A percentile compares a stretch with the other conserved stretches of the same genome.
Evolutionary conservation across 2,888 invertebrate species (phyloP).

Genomic region (Tupiocoris notatus): DNA sequence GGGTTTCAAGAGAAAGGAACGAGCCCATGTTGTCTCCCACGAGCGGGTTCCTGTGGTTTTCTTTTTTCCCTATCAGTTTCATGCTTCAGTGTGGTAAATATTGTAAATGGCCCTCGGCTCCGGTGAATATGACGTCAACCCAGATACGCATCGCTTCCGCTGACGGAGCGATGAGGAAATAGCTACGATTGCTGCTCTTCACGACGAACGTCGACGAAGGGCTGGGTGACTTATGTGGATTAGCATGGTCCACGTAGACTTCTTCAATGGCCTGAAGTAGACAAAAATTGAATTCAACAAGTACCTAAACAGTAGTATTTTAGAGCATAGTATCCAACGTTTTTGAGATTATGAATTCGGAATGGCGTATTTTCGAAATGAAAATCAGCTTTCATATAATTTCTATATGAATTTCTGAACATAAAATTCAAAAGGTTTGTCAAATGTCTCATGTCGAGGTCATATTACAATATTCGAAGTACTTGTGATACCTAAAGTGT

Average conservation of each 20-base stretch:
- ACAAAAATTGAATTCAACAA: not conserved
- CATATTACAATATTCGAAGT: no score
- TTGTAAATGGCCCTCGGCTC: constrained; percentile 83
- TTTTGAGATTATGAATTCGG: no score
- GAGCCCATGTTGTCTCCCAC: not conserved
- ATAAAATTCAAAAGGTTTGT: no score
- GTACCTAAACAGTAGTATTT: not conserved
- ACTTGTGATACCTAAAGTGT: no score
- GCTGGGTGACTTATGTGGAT: constrained; percentile 86
- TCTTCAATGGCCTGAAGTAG: constrained; percentile 84
- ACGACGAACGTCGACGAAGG: constrained; percentile 91
- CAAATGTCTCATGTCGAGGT: no score
- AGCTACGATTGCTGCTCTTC: constrained; percentile 85
- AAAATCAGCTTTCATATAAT: no score
- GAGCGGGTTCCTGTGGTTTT: not conserved
- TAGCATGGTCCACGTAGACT: constrained; percentile 93
- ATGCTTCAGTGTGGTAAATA: constrained; percentile 51
- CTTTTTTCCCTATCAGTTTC: not conserved
- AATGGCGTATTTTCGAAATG: no score
- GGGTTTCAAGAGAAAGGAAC: not conserved
- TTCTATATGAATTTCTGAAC: no score
- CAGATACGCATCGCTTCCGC: constrained; percentile 94
- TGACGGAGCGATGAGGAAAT: constrained; percentile 89
- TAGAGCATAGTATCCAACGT: not conserved
- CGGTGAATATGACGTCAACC: constrained; percentile 94